Percentiles rank a stretch among this genome's conserved stretches.
phyloP scores from a whole-genome alignment of 2,113 vertebrate species.

The Larimichthys polyactis region DNA sequence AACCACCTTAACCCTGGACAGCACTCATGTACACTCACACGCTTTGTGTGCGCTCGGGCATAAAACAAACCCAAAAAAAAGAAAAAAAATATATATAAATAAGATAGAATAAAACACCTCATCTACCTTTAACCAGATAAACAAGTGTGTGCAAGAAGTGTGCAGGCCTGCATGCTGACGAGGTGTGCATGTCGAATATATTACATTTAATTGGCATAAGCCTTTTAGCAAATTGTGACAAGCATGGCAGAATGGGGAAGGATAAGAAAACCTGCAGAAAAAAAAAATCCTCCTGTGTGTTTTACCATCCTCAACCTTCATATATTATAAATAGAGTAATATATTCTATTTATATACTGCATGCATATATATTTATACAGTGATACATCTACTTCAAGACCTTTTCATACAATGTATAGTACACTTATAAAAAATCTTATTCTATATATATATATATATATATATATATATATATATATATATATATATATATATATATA shows the following conservation, averaged over 20 bases:
- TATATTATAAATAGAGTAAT: too few species aligned
- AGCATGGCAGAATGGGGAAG: background rate
- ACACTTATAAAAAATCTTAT: too few species aligned
- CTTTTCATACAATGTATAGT: too few species aligned
- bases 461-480: too few species aligned
- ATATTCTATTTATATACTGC: too few species aligned
- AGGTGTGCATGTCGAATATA: constrained; percentile 17
- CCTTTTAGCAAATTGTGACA: constrained; percentile 21
- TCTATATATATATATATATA: too few species aligned
- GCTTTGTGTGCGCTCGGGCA: constrained; percentile 19
- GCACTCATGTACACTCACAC: constrained; percentile 24
- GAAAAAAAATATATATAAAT: too few species aligned
- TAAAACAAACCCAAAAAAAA: background rate
- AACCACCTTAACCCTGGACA: constrained; percentile 60
- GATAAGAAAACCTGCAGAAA: background rate
- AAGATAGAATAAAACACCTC: too few species aligned
- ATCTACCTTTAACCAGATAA: constrained; percentile 10
- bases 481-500: too few species aligned
- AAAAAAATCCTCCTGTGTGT: background rate
- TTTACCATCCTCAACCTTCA: background rate
- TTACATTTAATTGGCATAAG: constrained; percentile 21
- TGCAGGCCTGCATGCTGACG: constrained; percentile 36
- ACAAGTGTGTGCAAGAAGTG: constrained; percentile 35
- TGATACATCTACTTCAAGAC: too few species aligned
- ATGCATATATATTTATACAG: too few species aligned